These are phyloP conservation scores for Streptopelia turtur DNA, from an alignment of 2,797 vertebrate species.

Conservation along the genomic window DNA sequence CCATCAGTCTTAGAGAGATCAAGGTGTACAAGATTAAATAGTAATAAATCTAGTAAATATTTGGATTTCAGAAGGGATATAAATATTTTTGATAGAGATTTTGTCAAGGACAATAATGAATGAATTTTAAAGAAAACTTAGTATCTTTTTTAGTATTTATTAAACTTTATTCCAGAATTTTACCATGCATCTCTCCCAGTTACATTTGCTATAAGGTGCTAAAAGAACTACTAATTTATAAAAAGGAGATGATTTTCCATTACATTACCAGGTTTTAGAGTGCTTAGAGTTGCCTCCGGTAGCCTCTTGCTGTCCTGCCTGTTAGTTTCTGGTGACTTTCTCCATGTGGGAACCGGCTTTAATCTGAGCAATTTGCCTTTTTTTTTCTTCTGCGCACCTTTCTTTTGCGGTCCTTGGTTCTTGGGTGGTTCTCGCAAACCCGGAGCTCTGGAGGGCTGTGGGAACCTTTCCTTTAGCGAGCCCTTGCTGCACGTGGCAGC, in stretches of 20 bases:
- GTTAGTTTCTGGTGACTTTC: not conserved
- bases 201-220: not conserved
- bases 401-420: not conserved
- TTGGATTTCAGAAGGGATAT: not conserved
- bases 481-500: not conserved
- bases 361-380: not conserved
- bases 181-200: not conserved
- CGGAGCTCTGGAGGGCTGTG: not conserved
- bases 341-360: not conserved
- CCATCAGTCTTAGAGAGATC: not conserved
- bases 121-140: not conserved
- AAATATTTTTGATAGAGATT: not conserved
- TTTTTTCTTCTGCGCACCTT: not conserved
- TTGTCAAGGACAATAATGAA: not conserved
- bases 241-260: not conserved
- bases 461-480: not conserved
- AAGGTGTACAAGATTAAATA: not conserved
- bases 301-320: not conserved
- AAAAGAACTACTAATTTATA: accelerated
- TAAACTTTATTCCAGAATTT: not conserved
- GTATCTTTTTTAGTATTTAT: not conserved
- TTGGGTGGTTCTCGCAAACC: not conserved
- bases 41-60: not conserved
- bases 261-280: not conserved
- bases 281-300: not conserved